A percentile compares a stretch with the other conserved stretches of the same genome.
Evolutionary conservation across 2,797 vertebrate genomes (phyloP).

Genomic region (Heterohyrax brucei): DNA sequence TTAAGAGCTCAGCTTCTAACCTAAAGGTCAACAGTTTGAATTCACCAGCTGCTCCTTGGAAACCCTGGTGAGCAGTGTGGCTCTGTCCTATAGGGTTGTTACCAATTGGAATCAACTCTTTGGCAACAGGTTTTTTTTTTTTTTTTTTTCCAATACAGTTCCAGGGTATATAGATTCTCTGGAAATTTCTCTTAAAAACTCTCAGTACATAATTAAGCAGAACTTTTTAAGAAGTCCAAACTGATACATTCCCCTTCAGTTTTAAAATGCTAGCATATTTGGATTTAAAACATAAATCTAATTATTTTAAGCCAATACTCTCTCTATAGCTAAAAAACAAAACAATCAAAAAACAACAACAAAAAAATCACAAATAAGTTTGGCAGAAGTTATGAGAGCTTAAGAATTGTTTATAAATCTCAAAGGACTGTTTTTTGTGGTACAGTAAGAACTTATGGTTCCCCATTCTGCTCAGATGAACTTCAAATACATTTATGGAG

Average conservation of each 20-base stretch:
- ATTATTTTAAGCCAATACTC: neutral
- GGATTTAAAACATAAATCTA: conserved; percentile 3
- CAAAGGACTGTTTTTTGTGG: neutral
- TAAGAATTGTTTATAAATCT: neutral
- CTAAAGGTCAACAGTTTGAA: too few species aligned
- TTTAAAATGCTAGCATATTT: conserved; percentile 1
- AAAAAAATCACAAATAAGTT: neutral
- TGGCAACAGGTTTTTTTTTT: too few species aligned
- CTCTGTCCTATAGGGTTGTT: too few species aligned
- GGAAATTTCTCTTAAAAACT: neutral
- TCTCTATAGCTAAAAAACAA: neutral
- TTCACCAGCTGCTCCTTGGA: too few species aligned
- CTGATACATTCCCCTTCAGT: neutral
- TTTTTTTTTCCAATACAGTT: neutral
- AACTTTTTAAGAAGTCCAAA: neutral
- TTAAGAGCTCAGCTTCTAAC: too few species aligned
- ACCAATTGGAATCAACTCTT: too few species aligned
- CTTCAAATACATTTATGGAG: neutral
- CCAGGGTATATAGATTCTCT: neutral
- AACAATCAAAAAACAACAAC: neutral
- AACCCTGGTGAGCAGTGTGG: too few species aligned
- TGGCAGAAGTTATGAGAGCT: neutral
- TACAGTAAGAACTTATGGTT: neutral
- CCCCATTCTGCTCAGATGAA: neutral
- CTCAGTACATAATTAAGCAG: neutral